Base-by-base conservation (phyloP, 1,140 invertebrate genomes). In the Drosophila pandora region DNA sequence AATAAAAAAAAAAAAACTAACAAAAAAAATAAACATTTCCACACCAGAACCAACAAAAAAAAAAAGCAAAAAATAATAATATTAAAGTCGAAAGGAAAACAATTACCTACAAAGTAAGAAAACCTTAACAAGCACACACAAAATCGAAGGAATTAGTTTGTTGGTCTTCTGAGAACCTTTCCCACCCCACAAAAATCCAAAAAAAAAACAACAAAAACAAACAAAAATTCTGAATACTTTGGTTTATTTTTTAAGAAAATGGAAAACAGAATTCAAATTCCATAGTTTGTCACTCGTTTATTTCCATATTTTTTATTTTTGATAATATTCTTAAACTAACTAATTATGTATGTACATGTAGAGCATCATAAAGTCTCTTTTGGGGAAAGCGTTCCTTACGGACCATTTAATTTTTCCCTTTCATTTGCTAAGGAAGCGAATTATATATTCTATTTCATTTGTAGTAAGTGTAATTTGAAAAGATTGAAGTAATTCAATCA, bases 31-130 rank as follows among this genome's bases (percentile, higher is more conserved):
- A 9, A 50, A 49, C 50, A 69, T 69, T 70, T 70, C 50, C 65
- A 58, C n/a, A 34, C n/a, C 21, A 58, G 8, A 34, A n/a, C 28
- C 47, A 63, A 50, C 52, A 76, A 28, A 9, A 28, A 12, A 25
- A 68, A 45, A n/a, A n/a, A 7, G 12, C 55, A 59, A 59, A 28
- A 60, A 32, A 23, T 53, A 17, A 25, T 59, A 8, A n/a, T 49
- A 34, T 10, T n/a, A 2, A 34, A 43, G 47, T 2, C 21, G 25
- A 12, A 23, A 22, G 9, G 47, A 12, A 25, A 67, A 9, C 9
- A 32, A 61, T 49, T 49, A 30, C 37, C 43, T 64, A 23, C 54
- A 34, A 34, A 47, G 13, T 64, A 64, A 64, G 61, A 64, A 22
- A 47, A 47, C 43, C 43, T 47, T 22, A 45, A 17, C 17, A 47